Evolutionary conservation across 2,888 invertebrate genomes (phyloP), one percentile per base, ranked within the genome.

Genomic region (Poecilus cupreus): DNA sequence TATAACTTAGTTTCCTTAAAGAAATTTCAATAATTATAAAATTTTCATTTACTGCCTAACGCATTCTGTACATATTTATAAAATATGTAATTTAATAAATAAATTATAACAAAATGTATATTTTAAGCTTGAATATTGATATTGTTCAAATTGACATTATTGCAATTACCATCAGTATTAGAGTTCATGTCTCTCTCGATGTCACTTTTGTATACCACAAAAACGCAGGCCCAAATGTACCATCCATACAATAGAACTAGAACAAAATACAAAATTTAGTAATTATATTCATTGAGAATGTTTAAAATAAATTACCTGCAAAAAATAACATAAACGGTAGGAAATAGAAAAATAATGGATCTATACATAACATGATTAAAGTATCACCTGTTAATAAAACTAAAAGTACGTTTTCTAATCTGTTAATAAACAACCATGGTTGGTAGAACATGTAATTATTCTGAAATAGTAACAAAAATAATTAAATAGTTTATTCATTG

Each of bases 171-270:
- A 24, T 72, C 20, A n/a, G 13, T 6, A 18, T 46, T 46, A 8
- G 72, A 46, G 0, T 72, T 72, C 46, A 46, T 46, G 18, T 72
- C 72, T 22, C 16, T n/a, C n/a, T n/a, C n/a, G n/a, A n/a, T n/a
- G n/a, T n/a, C n/a, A n/a, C n/a, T 72, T 72, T 13, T 18, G 16
- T 72, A 72, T 6, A 72, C 72, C 2, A 43, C 32, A 43, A 46
- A 72, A 46, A 72, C 46, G 5, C 72, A 72, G 72, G 72, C 43
- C 72, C 72, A 72, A 72, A 72, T 43, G 46, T 72, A 72, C 72
- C 72, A 72, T 43, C 72, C 72, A 22, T 10, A 46, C n/a, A 46
- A n/a, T n/a, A n/a, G n/a, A n/a, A n/a, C 72, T 72, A n/a, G 20
- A 72, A 68, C n/a, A 39, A n/a, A 70, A 39, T 6, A 60, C 3